phyloP scores from a whole-genome alignment of 2,797 vertebrate genomes.

The Acanthornis magna region DNA sequence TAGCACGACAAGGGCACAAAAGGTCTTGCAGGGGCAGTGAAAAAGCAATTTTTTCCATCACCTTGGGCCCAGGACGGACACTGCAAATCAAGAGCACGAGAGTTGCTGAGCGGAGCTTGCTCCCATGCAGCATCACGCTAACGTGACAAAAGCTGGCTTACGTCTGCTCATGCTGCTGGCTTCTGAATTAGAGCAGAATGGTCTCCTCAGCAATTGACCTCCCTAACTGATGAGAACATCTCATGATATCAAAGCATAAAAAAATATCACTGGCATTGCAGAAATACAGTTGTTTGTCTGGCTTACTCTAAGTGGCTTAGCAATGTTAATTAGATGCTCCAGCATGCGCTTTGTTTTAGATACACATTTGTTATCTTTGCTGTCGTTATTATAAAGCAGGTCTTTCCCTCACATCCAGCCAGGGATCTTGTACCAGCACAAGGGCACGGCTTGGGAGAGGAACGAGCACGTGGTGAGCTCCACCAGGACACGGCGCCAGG shows the following conservation, averaged over 20 bases:
- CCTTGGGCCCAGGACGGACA: not conserved
- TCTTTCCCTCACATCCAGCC: not conserved
- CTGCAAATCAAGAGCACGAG: not conserved
- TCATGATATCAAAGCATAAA: not conserved
- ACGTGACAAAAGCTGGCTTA: rapidly evolving
- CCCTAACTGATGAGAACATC: not conserved
- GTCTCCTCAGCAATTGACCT: not conserved
- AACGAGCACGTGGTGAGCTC: not conserved
- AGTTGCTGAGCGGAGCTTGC: not conserved
- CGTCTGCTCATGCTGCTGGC: not conserved
- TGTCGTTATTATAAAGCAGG: not conserved
- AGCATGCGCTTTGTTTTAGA: not conserved
- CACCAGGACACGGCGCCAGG: rapidly evolving
- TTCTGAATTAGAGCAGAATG: not conserved
- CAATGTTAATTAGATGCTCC: not conserved
- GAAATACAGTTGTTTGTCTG: not conserved
- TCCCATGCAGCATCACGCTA: rapidly evolving
- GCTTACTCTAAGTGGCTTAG: not conserved
- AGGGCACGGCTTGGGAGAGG: not conserved
- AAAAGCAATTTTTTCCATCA: slow-evolving; percentile 31
- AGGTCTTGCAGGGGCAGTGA: not conserved
- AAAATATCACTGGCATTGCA: not conserved
- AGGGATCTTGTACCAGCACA: not conserved
- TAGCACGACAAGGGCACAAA: not conserved
- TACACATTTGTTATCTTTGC: not conserved